A percentile compares a stretch with the other conserved stretches of the same genome.
These are phyloP conservation scores for Sternotherus odoratus DNA, from an alignment of 2,797 vertebrate species.

Conservation along the genomic window DNA sequence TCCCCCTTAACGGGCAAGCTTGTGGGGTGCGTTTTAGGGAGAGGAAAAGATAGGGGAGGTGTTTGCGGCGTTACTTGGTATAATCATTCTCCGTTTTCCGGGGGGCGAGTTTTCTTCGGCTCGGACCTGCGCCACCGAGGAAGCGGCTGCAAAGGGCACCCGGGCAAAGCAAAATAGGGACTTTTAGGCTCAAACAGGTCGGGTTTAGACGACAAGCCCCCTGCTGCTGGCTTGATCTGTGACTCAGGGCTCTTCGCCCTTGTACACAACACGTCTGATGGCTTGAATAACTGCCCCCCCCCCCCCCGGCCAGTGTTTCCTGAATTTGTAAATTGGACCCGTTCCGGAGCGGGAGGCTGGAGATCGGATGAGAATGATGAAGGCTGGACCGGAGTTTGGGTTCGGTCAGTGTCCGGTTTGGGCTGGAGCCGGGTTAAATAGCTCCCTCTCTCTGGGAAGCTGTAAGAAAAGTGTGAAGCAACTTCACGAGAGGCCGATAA, in stretches of 20 bases:
- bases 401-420: too few relatives aligned
- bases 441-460: background rate
- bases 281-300: background rate
- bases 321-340: background rate
- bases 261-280: conserved; percentile 29
- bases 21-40: background rate
- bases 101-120: background rate
- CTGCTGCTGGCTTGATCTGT: conserved; percentile 62
- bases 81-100: background rate
- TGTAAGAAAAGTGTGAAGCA: background rate
- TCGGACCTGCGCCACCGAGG: accelerated
- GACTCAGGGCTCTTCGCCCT: conserved; percentile 59
- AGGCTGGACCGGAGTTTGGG: too few relatives aligned
- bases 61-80: background rate
- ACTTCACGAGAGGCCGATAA: conserved; percentile 13
- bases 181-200: background rate
- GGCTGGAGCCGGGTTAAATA: too few relatives aligned
- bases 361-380: too few relatives aligned
- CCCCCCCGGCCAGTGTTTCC: background rate
- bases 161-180: background rate
- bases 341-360: background rate
- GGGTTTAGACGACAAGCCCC: background rate
- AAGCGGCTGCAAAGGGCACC: background rate
- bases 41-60: background rate
- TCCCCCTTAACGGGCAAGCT: background rate